Evolutionary conservation across 30 jellyfish, hydroid and myxozoan species (phyloP).

Genomic region (Chironex yamaguchii): DNA sequence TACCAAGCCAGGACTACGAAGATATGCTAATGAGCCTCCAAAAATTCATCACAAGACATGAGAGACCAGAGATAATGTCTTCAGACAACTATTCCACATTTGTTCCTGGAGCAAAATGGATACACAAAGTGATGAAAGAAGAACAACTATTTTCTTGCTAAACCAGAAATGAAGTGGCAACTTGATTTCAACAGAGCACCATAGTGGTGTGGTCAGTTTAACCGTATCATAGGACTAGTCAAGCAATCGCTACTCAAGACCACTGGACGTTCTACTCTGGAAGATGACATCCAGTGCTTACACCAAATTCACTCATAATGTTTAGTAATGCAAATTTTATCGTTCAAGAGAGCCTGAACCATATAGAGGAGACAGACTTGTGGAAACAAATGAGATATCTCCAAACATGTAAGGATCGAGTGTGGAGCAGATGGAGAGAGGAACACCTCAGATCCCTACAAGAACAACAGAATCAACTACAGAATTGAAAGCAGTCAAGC

Average conservation of each 20-base stretch:
- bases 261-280: neutral
- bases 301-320: neutral
- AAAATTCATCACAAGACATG: neutral
- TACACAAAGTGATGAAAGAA: neutral
- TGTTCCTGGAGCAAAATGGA: neutral
- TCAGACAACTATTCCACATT: neutral
- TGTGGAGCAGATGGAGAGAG: neutral
- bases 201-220: neutral
- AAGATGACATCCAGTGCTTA: neutral
- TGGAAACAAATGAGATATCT: neutral
- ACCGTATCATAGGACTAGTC: neutral
- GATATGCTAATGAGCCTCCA: neutral
- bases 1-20: neutral
- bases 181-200: neutral
- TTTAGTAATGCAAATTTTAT: neutral
- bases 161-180: neutral
- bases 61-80: neutral
- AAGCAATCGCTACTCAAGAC: neutral
- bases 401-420: neutral
- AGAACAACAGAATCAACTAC: neutral
- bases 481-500: neutral
- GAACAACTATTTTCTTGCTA: neutral
- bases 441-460: neutral
- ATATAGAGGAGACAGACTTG: neutral
- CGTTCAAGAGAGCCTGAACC: neutral